Percentiles rank a stretch among this genome's conserved stretches.
These are phyloP conservation scores for Pterostichus madidus DNA, from an alignment of 2,888 invertebrate genomes.

Conservation along the genomic window DNA sequence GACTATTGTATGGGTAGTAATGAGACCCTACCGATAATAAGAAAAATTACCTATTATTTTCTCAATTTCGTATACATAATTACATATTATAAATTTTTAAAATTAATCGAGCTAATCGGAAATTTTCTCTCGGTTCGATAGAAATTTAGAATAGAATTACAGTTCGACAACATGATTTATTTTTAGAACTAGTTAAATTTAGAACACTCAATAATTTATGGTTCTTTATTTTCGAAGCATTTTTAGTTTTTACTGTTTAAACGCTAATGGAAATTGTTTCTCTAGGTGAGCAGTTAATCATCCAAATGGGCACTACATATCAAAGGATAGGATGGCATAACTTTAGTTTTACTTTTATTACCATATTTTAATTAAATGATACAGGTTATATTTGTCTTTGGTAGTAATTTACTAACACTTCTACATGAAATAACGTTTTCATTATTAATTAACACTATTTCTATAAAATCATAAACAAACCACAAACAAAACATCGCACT, in stretches of 20 bases:
- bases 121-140: conserved; percentile 1
- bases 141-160: background rate
- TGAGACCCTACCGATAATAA: conserved; percentile 30
- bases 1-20: conserved; percentile 8
- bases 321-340: no score
- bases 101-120: conserved; percentile 8
- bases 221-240: no score
- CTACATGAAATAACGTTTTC: background rate
- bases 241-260: no score
- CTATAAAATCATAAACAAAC: background rate
- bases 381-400: no score
- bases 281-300: no score
- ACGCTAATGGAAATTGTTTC: no score
- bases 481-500: no score
- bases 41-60: conserved; percentile 43
- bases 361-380: no score
- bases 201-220: background rate
- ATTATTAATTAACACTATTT: conserved; percentile 6
- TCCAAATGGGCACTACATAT: no score
- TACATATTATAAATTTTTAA: background rate
- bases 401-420: background rate
- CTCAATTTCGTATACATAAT: conserved; percentile 25
- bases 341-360: no score
- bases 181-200: background rate
- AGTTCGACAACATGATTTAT: background rate